A percentile compares a stretch with the other conserved stretches of the same genome.
Evolutionary conservation across 2,797 vertebrate genomes (phyloP).

Genomic region (Hafferia zeledoni): DNA sequence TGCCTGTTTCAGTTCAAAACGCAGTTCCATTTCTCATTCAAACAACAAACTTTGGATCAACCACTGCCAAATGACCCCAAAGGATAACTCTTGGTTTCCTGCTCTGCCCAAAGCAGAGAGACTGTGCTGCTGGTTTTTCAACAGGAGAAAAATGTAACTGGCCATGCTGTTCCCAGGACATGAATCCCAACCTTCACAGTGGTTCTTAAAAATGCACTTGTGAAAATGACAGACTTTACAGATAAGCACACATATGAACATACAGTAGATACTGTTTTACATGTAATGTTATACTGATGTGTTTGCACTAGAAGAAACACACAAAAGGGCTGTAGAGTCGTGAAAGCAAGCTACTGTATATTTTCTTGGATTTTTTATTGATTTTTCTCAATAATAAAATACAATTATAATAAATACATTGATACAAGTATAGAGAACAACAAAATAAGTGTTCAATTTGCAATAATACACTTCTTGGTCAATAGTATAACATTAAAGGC

Average conservation of each 20-base stretch:
- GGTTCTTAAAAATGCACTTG: background rate
- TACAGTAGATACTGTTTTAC: constrained; percentile 19
- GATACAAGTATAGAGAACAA: constrained; percentile 79
- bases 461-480: constrained; percentile 76
- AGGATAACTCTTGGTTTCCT: background rate
- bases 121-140: constrained; percentile 23
- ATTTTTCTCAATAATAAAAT: constrained; percentile 81
- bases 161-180: background rate
- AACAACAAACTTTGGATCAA: background rate
- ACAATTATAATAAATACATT: constrained; percentile 81
- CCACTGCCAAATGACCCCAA: background rate
- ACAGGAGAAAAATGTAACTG: constrained; percentile 57
- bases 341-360: constrained; percentile 74
- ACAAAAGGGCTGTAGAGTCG: constrained; percentile 72
- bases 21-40: background rate
- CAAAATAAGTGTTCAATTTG: constrained; percentile 77
- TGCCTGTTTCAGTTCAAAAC: background rate
- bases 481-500: constrained; percentile 77
- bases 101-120: fast-evolving
- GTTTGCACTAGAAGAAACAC: constrained; percentile 72
- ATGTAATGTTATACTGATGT: background rate
- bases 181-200: constrained; percentile 16
- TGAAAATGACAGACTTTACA: constrained; percentile 20
- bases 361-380: constrained; percentile 81
- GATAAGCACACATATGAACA: constrained; percentile 39